phyloP scores from a whole-genome alignment of 2,113 vertebrate species.

The Callithrix jacchus region DNA sequence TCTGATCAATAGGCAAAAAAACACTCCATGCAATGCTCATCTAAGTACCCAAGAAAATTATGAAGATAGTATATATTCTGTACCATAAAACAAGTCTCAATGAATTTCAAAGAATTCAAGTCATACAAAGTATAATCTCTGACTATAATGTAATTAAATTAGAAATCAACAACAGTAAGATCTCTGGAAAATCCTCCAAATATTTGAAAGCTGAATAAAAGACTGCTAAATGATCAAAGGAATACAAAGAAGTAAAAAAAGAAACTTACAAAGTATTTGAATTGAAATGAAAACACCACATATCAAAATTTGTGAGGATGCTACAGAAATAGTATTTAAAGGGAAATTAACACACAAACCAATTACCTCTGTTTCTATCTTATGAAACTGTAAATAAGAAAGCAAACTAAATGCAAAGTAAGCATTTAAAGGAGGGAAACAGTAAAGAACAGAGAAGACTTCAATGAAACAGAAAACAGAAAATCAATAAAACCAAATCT shows the following conservation, averaged over 20 bases:
- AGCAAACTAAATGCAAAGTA: background rate
- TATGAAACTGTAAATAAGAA: background rate
- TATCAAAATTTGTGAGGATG: background rate
- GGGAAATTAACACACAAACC: background rate
- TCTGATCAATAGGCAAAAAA: background rate
- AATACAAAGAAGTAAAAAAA: background rate
- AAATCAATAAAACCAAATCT: background rate
- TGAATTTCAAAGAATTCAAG: background rate
- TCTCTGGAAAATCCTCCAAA: background rate
- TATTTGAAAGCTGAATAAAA: background rate
- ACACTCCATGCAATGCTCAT: background rate
- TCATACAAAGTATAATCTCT: background rate
- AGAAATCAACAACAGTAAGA: background rate
- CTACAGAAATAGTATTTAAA: background rate
- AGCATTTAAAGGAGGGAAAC: background rate
- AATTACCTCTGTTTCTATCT: background rate
- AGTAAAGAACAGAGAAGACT: background rate
- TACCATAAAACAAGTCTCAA: background rate
- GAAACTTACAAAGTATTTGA: background rate
- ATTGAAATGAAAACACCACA: background rate
- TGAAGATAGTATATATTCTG: background rate
- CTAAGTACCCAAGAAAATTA: background rate
- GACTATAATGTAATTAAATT: background rate
- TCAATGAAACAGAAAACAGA: background rate
- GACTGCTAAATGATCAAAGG: background rate